Conservation (phyloP, 1,140 invertebrate species). For the Brachionus angularis region DNA sequence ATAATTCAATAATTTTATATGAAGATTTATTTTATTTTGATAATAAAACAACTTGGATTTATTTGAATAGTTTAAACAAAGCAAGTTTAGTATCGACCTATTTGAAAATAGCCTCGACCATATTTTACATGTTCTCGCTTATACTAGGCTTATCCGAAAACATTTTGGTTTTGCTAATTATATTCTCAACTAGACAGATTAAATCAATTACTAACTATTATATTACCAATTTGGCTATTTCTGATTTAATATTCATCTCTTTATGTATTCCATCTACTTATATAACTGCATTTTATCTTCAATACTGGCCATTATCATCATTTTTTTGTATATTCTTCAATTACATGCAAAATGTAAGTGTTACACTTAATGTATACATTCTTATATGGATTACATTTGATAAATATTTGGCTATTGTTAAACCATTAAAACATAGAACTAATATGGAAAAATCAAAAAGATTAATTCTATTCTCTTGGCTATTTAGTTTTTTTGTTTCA, state of each 20-base stretch:
- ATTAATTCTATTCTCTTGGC: background rate
- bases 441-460: background rate
- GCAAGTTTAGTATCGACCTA: too few relatives aligned
- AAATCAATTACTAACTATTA: conserved; percentile 83
- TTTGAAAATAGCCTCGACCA: too few relatives aligned
- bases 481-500: background rate
- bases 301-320: conserved; percentile 76
- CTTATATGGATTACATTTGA: conserved; percentile 77
- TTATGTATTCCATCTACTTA: conserved; percentile 80
- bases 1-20: too few relatives aligned
- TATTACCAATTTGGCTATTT: conserved; percentile 76
- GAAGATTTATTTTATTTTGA: too few relatives aligned
- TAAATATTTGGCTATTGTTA: conserved; percentile 77
- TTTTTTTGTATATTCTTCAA: conserved; percentile 64
- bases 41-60: too few relatives aligned
- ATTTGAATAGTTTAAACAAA: too few relatives aligned
- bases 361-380: conserved; percentile 68
- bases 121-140: too few relatives aligned
- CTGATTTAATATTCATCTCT: conserved; percentile 75
- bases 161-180: too few relatives aligned
- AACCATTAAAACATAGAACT: conserved; percentile 62
- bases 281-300: conserved; percentile 67
- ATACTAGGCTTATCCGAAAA: too few relatives aligned
- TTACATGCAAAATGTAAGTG: background rate
- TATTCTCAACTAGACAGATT: too few relatives aligned